Conservation (phyloP, 2,113 vertebrate genomes). For the Ceyx melanurus region DNA sequence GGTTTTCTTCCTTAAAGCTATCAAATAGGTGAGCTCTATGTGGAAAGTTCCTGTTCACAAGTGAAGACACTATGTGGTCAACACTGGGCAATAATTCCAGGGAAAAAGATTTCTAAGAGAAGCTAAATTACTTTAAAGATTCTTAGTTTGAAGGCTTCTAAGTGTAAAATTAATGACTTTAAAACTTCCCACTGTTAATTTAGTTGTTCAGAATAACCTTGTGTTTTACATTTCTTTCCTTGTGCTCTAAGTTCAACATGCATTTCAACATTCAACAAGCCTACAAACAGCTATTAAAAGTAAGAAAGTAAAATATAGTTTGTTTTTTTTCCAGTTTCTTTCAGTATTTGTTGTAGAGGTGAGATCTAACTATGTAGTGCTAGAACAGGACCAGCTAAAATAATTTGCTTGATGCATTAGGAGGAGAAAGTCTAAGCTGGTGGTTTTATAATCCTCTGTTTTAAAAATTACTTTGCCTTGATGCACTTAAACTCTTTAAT, state of each 20-base stretch:
- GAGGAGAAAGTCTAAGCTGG: background rate
- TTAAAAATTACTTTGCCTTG: background rate
- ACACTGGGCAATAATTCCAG: accelerated
- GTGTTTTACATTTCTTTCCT: background rate
- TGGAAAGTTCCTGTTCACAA: background rate
- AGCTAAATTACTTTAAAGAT: background rate
- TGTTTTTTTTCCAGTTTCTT: background rate
- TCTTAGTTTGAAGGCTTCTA: background rate
- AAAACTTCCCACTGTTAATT: background rate
- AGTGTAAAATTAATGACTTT: background rate
- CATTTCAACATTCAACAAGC: background rate
- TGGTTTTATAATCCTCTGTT: background rate
- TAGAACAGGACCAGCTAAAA: background rate
- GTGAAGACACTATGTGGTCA: background rate
- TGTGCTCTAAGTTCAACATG: background rate
- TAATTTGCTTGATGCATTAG: background rate
- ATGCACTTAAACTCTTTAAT: background rate
- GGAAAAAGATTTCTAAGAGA: background rate
- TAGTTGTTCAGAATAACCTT: background rate
- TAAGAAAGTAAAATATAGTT: background rate
- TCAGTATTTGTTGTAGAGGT: background rate
- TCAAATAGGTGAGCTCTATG: background rate
- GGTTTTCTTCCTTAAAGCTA: background rate
- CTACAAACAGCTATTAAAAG: background rate
- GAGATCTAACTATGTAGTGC: background rate